Evolutionary conservation across 2,797 vertebrate species (phyloP), one percentile per base, ranked within the genome.

Genomic region (Betta splendens): DNA sequence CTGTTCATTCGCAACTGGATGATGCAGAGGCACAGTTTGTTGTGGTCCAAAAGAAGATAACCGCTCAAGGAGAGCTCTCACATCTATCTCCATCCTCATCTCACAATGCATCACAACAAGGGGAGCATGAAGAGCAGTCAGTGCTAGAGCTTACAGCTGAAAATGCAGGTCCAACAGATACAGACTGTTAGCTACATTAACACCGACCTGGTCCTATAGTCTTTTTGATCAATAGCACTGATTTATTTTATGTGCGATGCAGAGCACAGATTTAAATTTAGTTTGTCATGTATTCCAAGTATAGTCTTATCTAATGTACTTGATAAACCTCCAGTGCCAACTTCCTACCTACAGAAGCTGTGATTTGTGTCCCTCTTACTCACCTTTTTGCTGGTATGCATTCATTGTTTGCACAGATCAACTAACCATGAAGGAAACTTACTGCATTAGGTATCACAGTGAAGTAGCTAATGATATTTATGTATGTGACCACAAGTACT

Each of bases 1-100:
- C 80, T 0, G 87, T 93, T 29, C 51, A 91, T 46, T 77, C 79
- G 8, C 86, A 93, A 35, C 63, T 93, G 18, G 86, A 93, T 22
- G 85, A 91, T 26, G 77, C 77, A 15, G 61, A 69, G 9, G 46
- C 61, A 10, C 69, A 83, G 55, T 80, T 85, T 15, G 26, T 48
- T 42, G 10, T 68, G 45, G 74, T 83, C 8, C 79, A 88, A 53
- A 76, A 81, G 53, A 87, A 88, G 52, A 47, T 91, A 13, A 69
- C 17, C 0, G 54, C 66, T 26, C 81, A 89, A 64, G 31, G 29
- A 16, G 69, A 70, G 31, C 21, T 46, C 12, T 45, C 52, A 2
- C 58, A 68, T 15, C 21, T 4, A 3, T 17, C 3, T 9, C 68
- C 53, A 11, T 50, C 63, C 13, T 63, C 72, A 17, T 36, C 48